A percentile compares a stretch with the other conserved stretches of the same genome.
These are phyloP conservation scores for Furnarius figulus DNA, from an alignment of 2,113 vertebrate genomes.

Conservation along the genomic window DNA sequence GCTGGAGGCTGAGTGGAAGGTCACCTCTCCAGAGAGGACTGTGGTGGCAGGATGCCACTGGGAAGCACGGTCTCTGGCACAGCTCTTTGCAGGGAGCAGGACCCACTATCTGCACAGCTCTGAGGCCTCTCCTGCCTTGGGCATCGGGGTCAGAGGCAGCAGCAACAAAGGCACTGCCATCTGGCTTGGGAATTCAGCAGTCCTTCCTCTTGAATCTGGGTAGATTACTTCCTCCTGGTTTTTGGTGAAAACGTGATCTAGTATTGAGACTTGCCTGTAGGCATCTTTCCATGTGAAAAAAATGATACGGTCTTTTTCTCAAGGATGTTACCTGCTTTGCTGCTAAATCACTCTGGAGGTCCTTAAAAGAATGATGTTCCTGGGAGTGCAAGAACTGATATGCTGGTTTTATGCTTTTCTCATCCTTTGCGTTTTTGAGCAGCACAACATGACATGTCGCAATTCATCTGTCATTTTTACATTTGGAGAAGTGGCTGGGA, in stretches of 20 bases:
- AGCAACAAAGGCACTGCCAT: neutral
- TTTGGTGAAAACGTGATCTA: neutral
- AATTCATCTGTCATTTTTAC: neutral
- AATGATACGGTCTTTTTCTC: neutral
- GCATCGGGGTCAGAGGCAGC: neutral
- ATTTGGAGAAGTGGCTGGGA: neutral
- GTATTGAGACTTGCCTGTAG: neutral
- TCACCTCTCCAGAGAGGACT: neutral
- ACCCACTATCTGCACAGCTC: neutral
- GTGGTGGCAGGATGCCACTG: fast-evolving
- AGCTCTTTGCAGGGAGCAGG: neutral
- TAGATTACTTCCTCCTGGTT: neutral
- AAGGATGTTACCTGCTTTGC: neutral
- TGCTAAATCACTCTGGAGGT: neutral
- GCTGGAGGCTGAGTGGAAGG: neutral
- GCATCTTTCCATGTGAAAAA: neutral
- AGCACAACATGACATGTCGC: neutral
- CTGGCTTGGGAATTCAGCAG: neutral
- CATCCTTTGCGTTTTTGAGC: neutral
- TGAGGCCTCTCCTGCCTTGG: neutral
- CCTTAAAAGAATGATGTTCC: neutral
- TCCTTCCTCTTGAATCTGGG: neutral
- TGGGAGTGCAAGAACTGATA: neutral
- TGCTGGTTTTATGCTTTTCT: fast-evolving
- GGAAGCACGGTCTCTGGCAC: fast-evolving